These are phyloP conservation scores for Hippocampus mohnikei DNA, from an alignment of 2,113 vertebrate species.

Conservation along the genomic window DNA sequence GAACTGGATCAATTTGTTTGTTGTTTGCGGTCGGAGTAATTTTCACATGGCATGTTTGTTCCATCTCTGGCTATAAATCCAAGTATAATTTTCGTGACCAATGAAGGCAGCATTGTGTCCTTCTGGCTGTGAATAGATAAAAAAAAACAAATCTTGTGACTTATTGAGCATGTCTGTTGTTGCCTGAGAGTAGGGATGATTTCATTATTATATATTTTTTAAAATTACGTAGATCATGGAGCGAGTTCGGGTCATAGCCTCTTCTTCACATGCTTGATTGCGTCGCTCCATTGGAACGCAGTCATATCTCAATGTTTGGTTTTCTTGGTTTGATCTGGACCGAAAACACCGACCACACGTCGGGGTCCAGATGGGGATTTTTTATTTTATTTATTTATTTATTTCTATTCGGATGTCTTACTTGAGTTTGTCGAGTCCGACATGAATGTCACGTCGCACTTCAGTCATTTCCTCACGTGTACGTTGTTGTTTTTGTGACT, in stretches of 20 bases:
- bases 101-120: background rate
- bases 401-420: constrained; percentile 15
- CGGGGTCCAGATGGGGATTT: too few species aligned
- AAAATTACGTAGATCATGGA: background rate
- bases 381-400: background rate
- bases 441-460: background rate
- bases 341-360: too few species aligned
- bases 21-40: background rate
- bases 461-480: background rate
- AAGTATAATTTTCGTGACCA: background rate
- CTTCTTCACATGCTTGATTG: background rate
- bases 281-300: too few species aligned
- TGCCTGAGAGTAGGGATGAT: background rate
- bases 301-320: too few species aligned
- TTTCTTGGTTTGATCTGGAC: too few species aligned
- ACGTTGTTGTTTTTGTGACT: background rate
- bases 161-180: background rate
- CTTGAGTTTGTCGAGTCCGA: background rate
- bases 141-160: background rate
- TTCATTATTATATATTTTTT: too few species aligned
- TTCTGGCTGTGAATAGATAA: background rate
- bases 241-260: background rate
- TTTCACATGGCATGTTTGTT: background rate
- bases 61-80: background rate
- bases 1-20: background rate